A percentile compares a stretch with the other conserved stretches of the same genome.
Conservation (phyloP, 2,888 invertebrate genomes). For the Zelleria hepariella region DNA sequence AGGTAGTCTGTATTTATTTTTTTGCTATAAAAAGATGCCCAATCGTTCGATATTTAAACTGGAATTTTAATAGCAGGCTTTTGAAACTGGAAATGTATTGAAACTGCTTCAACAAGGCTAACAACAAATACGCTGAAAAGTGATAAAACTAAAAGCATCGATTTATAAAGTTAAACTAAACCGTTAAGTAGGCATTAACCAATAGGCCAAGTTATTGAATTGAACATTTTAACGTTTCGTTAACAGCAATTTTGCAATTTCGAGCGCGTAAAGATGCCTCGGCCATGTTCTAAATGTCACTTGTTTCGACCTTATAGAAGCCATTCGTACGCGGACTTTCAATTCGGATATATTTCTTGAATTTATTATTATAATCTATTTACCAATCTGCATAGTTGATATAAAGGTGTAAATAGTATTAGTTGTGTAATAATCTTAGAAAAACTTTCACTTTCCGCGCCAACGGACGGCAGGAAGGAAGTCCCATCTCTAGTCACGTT, state of each 20-base stretch:
- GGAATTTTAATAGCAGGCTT: background rate
- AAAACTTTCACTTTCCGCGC: conserved; percentile 36
- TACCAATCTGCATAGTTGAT: conserved; percentile 13
- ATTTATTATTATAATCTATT: conserved; percentile 7
- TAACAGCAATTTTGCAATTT: background rate
- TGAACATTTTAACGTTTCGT: background rate
- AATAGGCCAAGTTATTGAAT: background rate
- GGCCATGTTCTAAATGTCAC: background rate
- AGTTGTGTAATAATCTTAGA: conserved; percentile 26
- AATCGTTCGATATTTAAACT: too few species aligned
- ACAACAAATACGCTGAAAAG: background rate
- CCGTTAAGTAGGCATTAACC: background rate
- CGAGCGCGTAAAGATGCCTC: conserved; percentile 2
- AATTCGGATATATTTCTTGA: background rate
- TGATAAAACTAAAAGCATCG: background rate
- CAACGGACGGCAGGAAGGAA: conserved; percentile 29
- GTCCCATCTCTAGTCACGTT: conserved; percentile 24
- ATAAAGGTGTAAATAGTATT: conserved; percentile 16
- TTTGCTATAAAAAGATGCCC: too few species aligned
- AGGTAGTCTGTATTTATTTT: too few species aligned
- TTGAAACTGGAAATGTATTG: background rate
- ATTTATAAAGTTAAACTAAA: background rate
- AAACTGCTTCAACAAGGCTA: background rate
- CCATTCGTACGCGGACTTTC: conserved; percentile 6
- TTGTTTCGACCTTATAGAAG: conserved; percentile 3